A percentile compares a stretch with the other conserved stretches of the same genome.
Evolutionary conservation across 2,113 vertebrate genomes (phyloP).

Genomic region (Oceanodroma tethys): DNA sequence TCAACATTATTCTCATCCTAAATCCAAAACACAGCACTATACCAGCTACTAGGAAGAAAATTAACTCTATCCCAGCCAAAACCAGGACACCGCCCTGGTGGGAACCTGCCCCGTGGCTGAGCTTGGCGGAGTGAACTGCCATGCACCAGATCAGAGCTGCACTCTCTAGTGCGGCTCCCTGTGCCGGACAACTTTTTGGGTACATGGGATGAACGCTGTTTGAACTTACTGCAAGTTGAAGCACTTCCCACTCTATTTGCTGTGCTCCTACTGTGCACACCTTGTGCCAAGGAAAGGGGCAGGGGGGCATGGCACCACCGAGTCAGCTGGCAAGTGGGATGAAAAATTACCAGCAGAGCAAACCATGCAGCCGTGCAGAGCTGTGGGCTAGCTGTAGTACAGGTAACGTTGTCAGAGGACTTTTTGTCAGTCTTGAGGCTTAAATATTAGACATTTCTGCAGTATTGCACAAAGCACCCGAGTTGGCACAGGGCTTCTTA

Average conservation of each 20-base stretch:
- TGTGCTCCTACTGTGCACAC: neutral
- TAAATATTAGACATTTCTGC: neutral
- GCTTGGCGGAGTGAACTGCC: fast-evolving
- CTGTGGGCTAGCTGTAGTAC: neutral
- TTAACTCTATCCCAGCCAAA: no score
- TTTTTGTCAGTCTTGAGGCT: neutral
- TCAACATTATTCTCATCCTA: no score
- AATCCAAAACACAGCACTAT: no score
- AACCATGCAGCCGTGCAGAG: neutral
- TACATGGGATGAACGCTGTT: fast-evolving
- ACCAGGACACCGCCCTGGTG: fast-evolving
- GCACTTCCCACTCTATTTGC: fast-evolving
- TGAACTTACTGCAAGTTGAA: neutral
- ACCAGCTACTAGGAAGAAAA: no score
- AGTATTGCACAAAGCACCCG: neutral
- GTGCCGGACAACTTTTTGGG: neutral
- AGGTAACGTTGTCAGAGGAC: neutral
- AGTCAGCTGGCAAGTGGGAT: neutral
- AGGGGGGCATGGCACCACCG: fast-evolving
- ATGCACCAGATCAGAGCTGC: neutral
- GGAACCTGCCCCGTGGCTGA: fast-evolving
- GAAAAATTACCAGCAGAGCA: neutral
- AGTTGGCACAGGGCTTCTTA: neutral
- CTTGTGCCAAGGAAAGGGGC: fast-evolving
- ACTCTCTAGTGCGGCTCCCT: fast-evolving